These are phyloP conservation scores for Pogonocichla stellata DNA, from an alignment of 2,113 vertebrate genomes.

Conservation along the genomic window DNA sequence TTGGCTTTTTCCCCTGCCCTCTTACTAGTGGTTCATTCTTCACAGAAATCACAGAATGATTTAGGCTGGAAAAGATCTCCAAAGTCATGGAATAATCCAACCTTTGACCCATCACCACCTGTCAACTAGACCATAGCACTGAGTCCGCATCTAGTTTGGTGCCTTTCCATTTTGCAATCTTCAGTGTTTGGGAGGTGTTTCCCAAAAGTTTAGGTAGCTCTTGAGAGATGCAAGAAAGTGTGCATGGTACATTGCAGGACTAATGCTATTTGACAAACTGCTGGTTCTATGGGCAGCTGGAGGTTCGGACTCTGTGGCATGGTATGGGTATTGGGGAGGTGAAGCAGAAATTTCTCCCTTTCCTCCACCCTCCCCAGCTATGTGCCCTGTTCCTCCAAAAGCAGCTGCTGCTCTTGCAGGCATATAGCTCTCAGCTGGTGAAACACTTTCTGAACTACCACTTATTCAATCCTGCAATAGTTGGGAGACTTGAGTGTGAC, in stretches of 20 bases:
- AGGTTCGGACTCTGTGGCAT: fast-evolving
- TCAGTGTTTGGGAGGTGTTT: not conserved
- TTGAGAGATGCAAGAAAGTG: not conserved
- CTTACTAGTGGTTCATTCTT: not conserved
- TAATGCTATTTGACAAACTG: not conserved
- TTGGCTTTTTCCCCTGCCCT: not conserved
- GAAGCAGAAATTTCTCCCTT: not conserved
- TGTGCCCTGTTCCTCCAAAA: not conserved
- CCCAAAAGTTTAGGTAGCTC: not conserved
- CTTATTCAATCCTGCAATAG: not conserved
- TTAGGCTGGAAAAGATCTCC: not conserved
- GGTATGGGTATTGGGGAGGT: not conserved
- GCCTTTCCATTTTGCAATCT: not conserved
- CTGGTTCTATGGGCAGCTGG: not conserved
- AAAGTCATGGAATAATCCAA: not conserved
- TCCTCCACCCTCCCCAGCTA: no score
- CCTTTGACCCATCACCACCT: not conserved
- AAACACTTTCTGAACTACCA: not conserved
- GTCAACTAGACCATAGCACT: not conserved
- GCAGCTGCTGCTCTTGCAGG: not conserved
- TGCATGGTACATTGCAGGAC: fast-evolving
- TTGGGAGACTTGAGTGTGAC: not conserved
- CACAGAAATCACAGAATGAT: not conserved
- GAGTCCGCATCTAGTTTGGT: not conserved
- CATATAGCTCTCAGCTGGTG: not conserved